A percentile compares a stretch with the other conserved stretches of the same genome.
Evolutionary conservation across 2,113 vertebrate species (phyloP).

Genomic region (Pygoscelis antarcticus): DNA sequence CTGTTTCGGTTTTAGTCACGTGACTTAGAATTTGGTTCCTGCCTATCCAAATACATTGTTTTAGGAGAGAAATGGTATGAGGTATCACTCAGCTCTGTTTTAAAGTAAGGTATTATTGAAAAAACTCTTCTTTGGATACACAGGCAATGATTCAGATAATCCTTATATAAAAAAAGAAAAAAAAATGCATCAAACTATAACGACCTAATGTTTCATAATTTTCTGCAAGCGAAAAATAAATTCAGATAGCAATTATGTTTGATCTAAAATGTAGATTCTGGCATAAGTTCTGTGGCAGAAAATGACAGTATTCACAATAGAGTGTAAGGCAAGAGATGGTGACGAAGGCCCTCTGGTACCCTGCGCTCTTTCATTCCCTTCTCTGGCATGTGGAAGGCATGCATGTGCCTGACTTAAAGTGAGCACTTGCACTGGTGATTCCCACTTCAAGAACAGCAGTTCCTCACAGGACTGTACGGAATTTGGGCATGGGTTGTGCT

Average conservation of each 20-base stretch:
- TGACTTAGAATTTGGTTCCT: not conserved
- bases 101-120: not conserved
- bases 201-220: not conserved
- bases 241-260: not conserved
- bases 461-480: not conserved
- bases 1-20: not conserved
- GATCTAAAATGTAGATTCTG: not conserved
- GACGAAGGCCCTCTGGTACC: not conserved
- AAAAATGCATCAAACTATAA: not conserved
- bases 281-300: not conserved
- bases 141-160: not conserved
- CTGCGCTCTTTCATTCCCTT: not conserved
- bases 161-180: not conserved
- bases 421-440: not conserved
- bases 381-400: not conserved
- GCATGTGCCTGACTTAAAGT: not conserved
- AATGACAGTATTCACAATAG: not conserved
- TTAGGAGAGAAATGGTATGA: not conserved
- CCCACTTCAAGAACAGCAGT: not conserved
- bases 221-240: not conserved
- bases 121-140: not conserved
- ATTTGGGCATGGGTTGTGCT: not conserved
- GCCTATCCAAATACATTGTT: not conserved
- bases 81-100: not conserved
- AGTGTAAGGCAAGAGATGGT: not conserved